phyloP scores from a whole-genome alignment of 1,140 invertebrate genomes.

The Charaxes varanes region DNA sequence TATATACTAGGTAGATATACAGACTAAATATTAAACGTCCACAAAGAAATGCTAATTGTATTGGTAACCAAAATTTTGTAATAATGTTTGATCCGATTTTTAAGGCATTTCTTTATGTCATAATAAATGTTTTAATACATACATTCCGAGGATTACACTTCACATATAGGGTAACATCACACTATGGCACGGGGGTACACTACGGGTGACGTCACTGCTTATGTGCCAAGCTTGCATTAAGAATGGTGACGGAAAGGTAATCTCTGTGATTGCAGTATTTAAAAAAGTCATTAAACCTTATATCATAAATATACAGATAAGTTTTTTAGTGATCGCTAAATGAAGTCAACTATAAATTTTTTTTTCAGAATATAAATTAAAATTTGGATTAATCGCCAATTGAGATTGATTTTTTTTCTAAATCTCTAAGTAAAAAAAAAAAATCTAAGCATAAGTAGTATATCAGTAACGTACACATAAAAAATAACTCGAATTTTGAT shows the following conservation, averaged over 20 bases:
- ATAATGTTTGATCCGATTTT: neutral
- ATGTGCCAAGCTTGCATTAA: conserved; percentile 14
- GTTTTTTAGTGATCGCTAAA: too few species aligned
- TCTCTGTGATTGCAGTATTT: too few species aligned
- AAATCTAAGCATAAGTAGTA: too few species aligned
- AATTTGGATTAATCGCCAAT: too few species aligned
- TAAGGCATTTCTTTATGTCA: conserved; percentile 11
- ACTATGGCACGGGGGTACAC: conserved; percentile 22
- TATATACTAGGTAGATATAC: conserved; percentile 22
- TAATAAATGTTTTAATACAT: conserved; percentile 21
- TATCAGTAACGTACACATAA: too few species aligned
- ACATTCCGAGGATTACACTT: conserved; percentile 22
- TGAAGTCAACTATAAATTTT: too few species aligned
- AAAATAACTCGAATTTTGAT: too few species aligned
- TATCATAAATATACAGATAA: too few species aligned
- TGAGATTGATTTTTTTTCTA: too few species aligned
- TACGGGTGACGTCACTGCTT: conserved; percentile 20
- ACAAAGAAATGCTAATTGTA: conserved; percentile 16
- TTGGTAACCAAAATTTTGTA: neutral
- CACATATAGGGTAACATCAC: conserved; percentile 23
- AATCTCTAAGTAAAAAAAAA: too few species aligned
- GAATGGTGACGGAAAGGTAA: conserved; percentile 6
- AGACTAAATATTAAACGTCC: conserved; percentile 8
- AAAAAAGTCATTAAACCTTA: too few species aligned
- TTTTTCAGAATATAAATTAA: too few species aligned